Percentiles rank a stretch among this genome's conserved stretches.
phyloP scores from a whole-genome alignment of 2,797 vertebrate species.

The Microcaecilia unicolor region DNA sequence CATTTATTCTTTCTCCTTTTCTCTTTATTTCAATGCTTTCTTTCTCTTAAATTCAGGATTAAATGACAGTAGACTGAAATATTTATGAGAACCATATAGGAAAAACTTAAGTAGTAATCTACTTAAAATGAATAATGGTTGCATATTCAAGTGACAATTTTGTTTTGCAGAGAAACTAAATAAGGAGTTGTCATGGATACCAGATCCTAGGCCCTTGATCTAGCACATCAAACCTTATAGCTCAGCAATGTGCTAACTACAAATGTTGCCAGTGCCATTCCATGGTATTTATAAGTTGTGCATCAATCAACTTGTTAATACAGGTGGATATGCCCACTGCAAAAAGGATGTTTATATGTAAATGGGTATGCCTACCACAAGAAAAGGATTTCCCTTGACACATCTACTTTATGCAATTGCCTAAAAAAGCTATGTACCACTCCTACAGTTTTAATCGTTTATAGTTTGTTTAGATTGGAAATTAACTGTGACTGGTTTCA shows the following conservation, averaged over 20 bases:
- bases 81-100: conserved; percentile 38
- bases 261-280: conserved; percentile 36
- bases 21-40: too few relatives aligned
- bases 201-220: conserved; percentile 48
- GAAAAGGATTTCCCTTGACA: too few relatives aligned
- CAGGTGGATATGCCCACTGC: conserved; percentile 7
- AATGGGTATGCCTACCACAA: too few relatives aligned
- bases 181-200: conserved; percentile 56
- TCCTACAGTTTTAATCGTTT: too few relatives aligned
- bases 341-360: too few relatives aligned
- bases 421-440: too few relatives aligned
- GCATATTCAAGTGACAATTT: conserved; percentile 28
- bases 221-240: conserved; percentile 46
- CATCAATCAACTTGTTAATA: conserved; percentile 27
- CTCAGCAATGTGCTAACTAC: conserved; percentile 41
- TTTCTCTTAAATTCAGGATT: neutral
- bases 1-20: too few relatives aligned
- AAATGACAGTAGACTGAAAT: conserved; percentile 8
- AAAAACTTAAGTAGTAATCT: conserved; percentile 39
- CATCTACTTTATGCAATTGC: too few relatives aligned
- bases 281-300: conserved; percentile 40
- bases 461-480: too few relatives aligned
- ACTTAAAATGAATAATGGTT: conserved; percentile 32
- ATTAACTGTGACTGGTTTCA: too few relatives aligned
- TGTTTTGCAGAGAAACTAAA: conserved; percentile 34